phyloP scores from a whole-genome alignment of 1,140 invertebrate species.

The Diachasma alloeum region DNA sequence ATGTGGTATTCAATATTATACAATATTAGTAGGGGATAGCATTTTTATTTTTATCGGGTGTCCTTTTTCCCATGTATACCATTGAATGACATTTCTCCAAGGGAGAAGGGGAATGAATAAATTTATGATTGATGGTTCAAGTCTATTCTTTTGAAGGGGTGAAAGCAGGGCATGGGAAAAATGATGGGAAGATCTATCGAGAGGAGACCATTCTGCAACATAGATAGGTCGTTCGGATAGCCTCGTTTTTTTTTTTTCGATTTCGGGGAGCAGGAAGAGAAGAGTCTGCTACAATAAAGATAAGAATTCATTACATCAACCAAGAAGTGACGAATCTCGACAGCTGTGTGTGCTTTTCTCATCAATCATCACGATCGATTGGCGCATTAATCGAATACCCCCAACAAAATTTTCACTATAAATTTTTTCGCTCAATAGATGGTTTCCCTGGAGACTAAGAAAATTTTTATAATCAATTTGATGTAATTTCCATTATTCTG shows the following conservation, averaged over 20 bases:
- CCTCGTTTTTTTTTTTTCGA: neutral
- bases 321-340: neutral
- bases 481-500: too few species aligned
- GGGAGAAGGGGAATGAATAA: neutral
- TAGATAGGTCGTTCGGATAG: neutral
- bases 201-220: neutral
- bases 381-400: neutral
- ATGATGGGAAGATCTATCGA: neutral
- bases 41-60: too few species aligned
- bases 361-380: constrained; percentile 1
- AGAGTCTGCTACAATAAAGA: neutral
- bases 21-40: too few species aligned
- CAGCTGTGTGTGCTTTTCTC: neutral
- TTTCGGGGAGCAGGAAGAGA: neutral
- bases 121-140: neutral
- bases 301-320: constrained; percentile 5
- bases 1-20: too few species aligned
- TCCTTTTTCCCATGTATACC: neutral
- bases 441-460: too few species aligned
- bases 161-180: neutral
- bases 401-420: neutral
- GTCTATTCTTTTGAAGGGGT: neutral
- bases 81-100: neutral
- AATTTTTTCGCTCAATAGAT: too few species aligned
- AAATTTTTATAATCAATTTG: too few species aligned